These are phyloP conservation scores for Drosophila peninsularis DNA, from an alignment of 2,888 invertebrate genomes.

Conservation along the genomic window DNA sequence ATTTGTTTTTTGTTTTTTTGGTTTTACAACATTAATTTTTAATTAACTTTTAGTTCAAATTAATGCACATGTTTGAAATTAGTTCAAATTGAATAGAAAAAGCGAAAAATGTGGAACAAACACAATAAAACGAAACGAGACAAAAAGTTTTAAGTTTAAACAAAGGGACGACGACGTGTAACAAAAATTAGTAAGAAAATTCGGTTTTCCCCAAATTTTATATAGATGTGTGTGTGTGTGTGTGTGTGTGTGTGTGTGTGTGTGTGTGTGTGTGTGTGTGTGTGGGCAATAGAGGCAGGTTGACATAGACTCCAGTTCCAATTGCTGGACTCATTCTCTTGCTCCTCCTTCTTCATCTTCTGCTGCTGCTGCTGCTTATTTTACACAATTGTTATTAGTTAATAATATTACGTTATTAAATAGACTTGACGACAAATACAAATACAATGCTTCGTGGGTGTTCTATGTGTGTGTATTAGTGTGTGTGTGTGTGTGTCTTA, in stretches of 20 bases:
- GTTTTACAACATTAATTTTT: conserved; percentile 79
- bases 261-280: conserved; percentile 3
- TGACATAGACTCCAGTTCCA: conserved; percentile 7
- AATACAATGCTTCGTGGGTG: conserved; percentile 68
- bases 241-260: conserved; percentile 2
- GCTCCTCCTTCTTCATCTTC: background rate
- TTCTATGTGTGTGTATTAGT: conserved; percentile 23
- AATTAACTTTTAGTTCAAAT: conserved; percentile 82
- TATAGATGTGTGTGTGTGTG: background rate
- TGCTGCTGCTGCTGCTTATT: conserved; percentile 52
- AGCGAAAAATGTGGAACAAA: conserved; percentile 44
- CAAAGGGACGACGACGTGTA: conserved; percentile 27
- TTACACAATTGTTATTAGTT: conserved; percentile 76
- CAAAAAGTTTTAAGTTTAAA: conserved; percentile 16
- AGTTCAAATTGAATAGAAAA: conserved; percentile 46
- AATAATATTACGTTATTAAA: conserved; percentile 77
- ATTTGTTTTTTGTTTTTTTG: conserved; percentile 60
- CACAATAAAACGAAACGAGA: conserved; percentile 50
- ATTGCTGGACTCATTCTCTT: background rate
- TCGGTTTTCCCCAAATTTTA: conserved; percentile 21
- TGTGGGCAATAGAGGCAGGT: conserved; percentile 41
- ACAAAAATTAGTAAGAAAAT: conserved; percentile 41
- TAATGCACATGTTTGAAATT: conserved; percentile 78
- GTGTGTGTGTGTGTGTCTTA: conserved; percentile 31
- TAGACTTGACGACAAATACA: conserved; percentile 65